Evolutionary conservation across 2,797 vertebrate genomes (phyloP), one percentile per base, ranked within the genome.

Genomic region (Columba guinea): DNA sequence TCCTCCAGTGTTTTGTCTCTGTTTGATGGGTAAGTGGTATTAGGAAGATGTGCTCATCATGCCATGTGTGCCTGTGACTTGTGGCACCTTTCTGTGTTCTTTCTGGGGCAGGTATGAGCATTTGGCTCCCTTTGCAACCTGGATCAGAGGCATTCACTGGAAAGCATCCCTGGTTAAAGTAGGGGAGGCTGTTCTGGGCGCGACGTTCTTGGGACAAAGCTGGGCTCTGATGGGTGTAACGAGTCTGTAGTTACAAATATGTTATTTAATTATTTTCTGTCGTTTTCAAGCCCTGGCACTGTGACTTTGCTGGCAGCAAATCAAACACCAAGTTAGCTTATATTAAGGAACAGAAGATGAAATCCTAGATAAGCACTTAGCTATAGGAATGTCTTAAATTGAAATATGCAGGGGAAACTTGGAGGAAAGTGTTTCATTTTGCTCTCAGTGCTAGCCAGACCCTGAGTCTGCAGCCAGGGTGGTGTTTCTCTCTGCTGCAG

Each of bases 261-360:
- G 80, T 28, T 58, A 65, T 82, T 94, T 87, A 87, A 93, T 95
- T 92, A 83, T 90, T 94, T 94, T 94, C 65, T 62, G 16, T 84
- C 59, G 37, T 90, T 95, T 96, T 92, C 70, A 81, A 89, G 64
- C 82, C 81, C 73, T 95, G 95, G 88, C 95, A 64, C 86, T 85
- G 93, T 94, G 84, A 62, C 62, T 94, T 88, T 80, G 26, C 92
- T 96, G 97, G 95, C 96, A 94, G 80, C 89, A 96, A 95, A 93
- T 96, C 92, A 94, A 93, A 93, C 82, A 55, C 67, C 34, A 23
- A 75, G 87, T 92, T 93, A 96, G 73, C 86, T 94, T 95, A 78
- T 79, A 70, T 94, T 95, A 95, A 92, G 81, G 89, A 95, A 53
- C 70, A 90, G 93, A 87, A 92, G 95, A 92, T 92, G 89, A 82